These are phyloP conservation scores for Cyprichromis sp. DNA, from an alignment of 2,113 vertebrate species.

Conservation along the genomic window DNA sequence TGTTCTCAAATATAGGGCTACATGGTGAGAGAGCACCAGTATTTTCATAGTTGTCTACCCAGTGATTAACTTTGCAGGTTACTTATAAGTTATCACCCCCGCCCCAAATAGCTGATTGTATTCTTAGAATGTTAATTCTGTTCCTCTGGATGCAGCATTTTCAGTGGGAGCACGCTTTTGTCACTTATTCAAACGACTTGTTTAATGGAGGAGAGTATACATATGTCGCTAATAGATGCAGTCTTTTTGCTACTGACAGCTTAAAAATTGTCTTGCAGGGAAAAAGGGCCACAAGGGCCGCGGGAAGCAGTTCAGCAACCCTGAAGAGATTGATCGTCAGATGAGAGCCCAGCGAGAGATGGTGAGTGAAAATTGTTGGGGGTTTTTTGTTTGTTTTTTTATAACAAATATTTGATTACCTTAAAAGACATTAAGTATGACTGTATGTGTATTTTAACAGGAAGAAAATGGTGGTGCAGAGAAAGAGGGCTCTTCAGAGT, in stretches of 20 bases:
- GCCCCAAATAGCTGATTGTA: not conserved
- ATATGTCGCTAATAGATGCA: not conserved
- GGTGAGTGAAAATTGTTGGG: constrained; percentile 42
- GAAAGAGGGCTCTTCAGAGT: constrained; percentile 48
- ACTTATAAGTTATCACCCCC: not conserved
- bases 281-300: constrained; percentile 76
- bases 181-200: not conserved
- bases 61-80: not conserved
- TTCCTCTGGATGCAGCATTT: not conserved
- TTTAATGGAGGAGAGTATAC: not conserved
- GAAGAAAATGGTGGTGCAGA: constrained; percentile 62
- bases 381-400: rapidly evolving
- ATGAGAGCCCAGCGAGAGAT: constrained; percentile 70
- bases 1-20: not conserved
- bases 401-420: not conserved
- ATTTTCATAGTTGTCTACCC: not conserved
- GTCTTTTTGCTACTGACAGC: not conserved
- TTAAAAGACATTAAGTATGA: not conserved
- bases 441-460: constrained; percentile 23
- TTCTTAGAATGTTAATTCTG: not conserved
- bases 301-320: constrained; percentile 78
- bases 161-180: not conserved
- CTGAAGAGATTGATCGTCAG: constrained; percentile 77
- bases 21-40: not conserved
- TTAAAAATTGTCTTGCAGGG: constrained; percentile 30